Percentiles rank a stretch among this genome's conserved stretches.
Evolutionary conservation across 2,797 vertebrate species (phyloP).

Genomic region (Hapalemur alaotrensis): DNA sequence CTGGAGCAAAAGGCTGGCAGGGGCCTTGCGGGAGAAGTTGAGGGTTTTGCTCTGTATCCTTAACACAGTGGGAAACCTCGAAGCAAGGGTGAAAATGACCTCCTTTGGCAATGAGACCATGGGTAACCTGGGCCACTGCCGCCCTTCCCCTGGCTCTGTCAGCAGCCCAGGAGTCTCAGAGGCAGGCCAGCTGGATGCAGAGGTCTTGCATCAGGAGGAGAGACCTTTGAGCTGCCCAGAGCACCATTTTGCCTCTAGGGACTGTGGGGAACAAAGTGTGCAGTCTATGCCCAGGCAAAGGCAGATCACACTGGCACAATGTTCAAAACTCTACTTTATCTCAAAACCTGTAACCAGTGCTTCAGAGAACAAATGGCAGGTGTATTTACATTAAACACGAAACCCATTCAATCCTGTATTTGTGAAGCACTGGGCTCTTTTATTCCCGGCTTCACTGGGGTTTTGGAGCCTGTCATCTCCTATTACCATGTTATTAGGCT

Average conservation of each 20-base stretch:
- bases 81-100: background rate
- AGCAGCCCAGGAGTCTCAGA: background rate
- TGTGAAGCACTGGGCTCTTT: conserved; percentile 57
- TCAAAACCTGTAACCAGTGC: conserved; percentile 51
- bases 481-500: conserved; percentile 53
- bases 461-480: conserved; percentile 59
- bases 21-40: background rate
- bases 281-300: background rate
- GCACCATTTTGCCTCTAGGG: background rate
- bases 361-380: conserved; percentile 72
- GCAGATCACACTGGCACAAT: conserved; percentile 42
- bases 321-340: conserved; percentile 62
- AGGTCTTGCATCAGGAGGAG: background rate
- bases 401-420: conserved; percentile 50
- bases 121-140: background rate
- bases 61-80: background rate
- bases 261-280: conserved; percentile 12
- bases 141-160: background rate
- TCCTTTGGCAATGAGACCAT: rapidly evolving
- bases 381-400: conserved; percentile 78
- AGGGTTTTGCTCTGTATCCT: background rate
- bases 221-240: background rate
- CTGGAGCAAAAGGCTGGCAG: background rate
- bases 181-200: background rate
- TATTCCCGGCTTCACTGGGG: conserved; percentile 20